Percentiles rank a stretch among this genome's conserved stretches.
Evolutionary conservation across 2,888 invertebrate genomes (phyloP).

Genomic region (Tenthredo scrophulariae): DNA sequence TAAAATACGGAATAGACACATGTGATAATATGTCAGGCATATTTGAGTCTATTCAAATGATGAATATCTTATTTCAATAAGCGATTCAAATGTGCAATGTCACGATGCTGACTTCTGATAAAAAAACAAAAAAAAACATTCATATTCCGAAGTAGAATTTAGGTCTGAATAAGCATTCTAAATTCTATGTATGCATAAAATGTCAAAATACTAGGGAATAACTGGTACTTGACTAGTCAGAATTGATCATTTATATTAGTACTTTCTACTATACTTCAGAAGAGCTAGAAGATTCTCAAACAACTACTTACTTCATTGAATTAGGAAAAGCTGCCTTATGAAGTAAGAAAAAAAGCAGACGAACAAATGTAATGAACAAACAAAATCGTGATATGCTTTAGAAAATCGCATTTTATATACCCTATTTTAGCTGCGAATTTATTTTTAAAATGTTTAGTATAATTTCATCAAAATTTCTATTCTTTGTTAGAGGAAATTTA

Average conservation of each 20-base stretch:
- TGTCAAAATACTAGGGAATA: no score
- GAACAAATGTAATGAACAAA: background rate
- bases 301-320: background rate
- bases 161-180: background rate
- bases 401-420: background rate
- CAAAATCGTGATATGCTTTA: background rate
- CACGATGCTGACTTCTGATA: background rate
- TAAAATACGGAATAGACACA: conserved; percentile 23
- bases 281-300: background rate
- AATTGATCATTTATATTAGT: background rate
- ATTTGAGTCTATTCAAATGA: background rate
- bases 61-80: background rate
- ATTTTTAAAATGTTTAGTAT: background rate
- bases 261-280: background rate
- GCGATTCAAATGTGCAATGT: background rate
- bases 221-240: no score
- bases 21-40: conserved; percentile 1
- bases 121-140: background rate
- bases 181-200: background rate
- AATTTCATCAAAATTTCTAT: background rate
- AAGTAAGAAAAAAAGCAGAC: background rate
- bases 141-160: background rate
- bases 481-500: background rate
- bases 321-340: background rate
- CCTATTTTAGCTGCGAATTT: background rate